Conservation (phyloP, 1,140 invertebrate genomes). For the Rhagoletis zephyria region DNA sequence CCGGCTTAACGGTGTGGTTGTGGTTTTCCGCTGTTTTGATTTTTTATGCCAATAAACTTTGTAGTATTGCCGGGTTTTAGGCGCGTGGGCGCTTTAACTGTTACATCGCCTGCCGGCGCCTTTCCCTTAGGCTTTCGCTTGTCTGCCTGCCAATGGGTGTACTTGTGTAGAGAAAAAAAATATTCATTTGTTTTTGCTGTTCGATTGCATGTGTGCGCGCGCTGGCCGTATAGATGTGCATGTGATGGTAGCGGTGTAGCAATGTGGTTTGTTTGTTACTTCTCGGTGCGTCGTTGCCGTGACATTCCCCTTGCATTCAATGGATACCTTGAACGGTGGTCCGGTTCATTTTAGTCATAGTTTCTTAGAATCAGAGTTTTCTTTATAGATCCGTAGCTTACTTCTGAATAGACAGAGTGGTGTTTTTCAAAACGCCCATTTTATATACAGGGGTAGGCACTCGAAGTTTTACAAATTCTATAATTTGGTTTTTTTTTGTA, state of each 20-base stretch:
- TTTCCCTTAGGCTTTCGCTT: neutral
- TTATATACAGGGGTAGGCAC: too few relatives aligned
- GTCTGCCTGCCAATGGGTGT: neutral
- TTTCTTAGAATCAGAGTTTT: too few relatives aligned
- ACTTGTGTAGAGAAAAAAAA: neutral
- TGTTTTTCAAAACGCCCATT: too few relatives aligned
- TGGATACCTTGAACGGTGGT: too few relatives aligned
- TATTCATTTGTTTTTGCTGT: neutral
- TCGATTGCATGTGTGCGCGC: neutral
- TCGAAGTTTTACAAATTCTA: too few relatives aligned
- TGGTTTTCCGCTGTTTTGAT: constrained; percentile 42
- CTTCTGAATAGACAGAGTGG: too few relatives aligned
- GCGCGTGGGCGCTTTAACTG: constrained; percentile 21
- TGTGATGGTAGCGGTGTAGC: neutral
- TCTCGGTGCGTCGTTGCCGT: too few relatives aligned
- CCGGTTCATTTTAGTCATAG: too few relatives aligned
- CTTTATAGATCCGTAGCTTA: too few relatives aligned
- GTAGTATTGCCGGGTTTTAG: constrained; percentile 45
- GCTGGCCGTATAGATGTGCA: neutral
- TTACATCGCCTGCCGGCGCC: neutral
- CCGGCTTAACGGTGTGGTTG: constrained; percentile 16
- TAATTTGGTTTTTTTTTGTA: too few relatives aligned
- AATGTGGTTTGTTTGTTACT: neutral
- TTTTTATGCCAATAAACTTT: constrained; percentile 50
- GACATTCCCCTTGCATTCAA: too few relatives aligned